These are phyloP conservation scores for Chaetophractus vellerosus DNA, from an alignment of 2,797 vertebrate genomes.

Conservation along the genomic window DNA sequence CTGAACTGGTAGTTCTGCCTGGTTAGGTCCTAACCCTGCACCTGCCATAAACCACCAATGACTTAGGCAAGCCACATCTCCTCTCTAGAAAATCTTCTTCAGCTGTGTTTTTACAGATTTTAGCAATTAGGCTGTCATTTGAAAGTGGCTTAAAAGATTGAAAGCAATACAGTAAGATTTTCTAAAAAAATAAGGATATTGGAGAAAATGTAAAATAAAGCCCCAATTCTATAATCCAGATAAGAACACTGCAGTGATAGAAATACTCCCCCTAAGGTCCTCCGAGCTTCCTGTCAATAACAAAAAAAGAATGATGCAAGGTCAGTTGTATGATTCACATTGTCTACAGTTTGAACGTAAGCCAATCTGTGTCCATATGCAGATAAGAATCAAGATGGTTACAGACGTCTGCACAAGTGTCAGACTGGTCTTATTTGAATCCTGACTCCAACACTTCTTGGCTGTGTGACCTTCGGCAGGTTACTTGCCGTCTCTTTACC, in stretches of 20 bases:
- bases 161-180: not conserved
- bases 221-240: not conserved
- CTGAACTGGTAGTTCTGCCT: fast-evolving
- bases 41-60: not conserved
- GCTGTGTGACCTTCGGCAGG: not conserved
- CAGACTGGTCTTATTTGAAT: not conserved
- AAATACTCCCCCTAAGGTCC: not conserved
- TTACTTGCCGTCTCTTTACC: not conserved
- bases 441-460: not conserved
- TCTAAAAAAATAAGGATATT: not conserved
- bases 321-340: too few species aligned
- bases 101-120: not conserved
- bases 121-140: not conserved
- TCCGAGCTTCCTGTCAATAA: not conserved
- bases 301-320: not conserved
- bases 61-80: not conserved
- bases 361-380: not conserved
- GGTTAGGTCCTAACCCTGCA: not conserved
- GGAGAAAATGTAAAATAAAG: not conserved
- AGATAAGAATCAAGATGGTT: not conserved
- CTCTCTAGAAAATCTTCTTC: not conserved
- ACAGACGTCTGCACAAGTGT: not conserved
- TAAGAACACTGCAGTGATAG: not conserved
- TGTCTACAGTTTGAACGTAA: not conserved
- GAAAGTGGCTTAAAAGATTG: not conserved